A percentile compares a stretch with the other conserved stretches of the same genome.
Evolutionary conservation across 2,797 vertebrate genomes (phyloP).

Genomic region (Myiotriccus ornatus): DNA sequence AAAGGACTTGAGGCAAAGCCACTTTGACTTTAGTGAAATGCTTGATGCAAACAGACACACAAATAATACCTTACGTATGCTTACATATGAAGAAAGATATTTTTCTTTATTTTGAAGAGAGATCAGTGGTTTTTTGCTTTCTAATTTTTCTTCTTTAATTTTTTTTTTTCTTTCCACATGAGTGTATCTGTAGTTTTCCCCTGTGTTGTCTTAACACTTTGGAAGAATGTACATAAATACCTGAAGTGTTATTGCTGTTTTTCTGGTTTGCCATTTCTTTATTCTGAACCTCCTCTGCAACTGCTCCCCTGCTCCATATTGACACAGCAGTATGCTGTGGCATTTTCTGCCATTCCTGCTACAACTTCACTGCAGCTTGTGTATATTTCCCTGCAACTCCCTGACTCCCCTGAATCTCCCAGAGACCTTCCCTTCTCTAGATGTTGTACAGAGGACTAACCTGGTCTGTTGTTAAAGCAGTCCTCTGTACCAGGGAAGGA

Average conservation of each 20-base stretch:
- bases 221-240: background rate
- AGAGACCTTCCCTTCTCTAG: background rate
- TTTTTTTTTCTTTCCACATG: background rate
- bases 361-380: background rate
- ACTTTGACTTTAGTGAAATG: background rate
- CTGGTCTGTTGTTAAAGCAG: background rate
- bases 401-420: background rate
- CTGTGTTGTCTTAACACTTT: background rate
- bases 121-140: background rate
- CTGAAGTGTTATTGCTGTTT: background rate
- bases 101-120: background rate
- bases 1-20: background rate
- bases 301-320: background rate
- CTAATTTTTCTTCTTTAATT: background rate
- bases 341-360: background rate
- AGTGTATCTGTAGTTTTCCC: fast-evolving
- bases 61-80: background rate
- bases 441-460: background rate
- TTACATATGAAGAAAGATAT: background rate
- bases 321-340: background rate
- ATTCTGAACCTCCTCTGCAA: background rate
- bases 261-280: background rate
- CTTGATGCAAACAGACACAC: background rate
- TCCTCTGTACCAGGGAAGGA: background rate
- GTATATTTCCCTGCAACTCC: background rate